A percentile compares a stretch with the other conserved stretches of the same genome.
These are phyloP conservation scores for Melanotaenia duboulayi DNA, from an alignment of 2,113 vertebrate species.

Conservation along the genomic window DNA sequence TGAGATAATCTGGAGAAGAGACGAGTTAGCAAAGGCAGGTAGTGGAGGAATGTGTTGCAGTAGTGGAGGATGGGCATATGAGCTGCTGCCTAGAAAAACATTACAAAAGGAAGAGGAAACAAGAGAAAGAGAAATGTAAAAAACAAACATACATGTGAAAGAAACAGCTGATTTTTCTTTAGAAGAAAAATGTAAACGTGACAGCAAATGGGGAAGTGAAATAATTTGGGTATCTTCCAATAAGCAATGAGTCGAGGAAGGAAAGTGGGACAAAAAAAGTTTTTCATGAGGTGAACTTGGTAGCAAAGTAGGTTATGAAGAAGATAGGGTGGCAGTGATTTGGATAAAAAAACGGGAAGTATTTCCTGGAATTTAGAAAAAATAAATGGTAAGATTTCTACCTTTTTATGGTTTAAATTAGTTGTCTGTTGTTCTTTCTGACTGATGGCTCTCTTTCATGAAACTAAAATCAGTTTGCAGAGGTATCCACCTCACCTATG, in stretches of 20 bases:
- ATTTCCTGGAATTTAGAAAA: too few relatives aligned
- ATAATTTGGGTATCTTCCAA: background rate
- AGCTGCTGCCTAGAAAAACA: slow-evolving; percentile 19
- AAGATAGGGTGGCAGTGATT: too few relatives aligned
- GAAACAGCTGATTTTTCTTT: slow-evolving; percentile 5
- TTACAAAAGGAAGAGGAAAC: background rate
- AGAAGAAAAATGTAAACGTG: slow-evolving; percentile 9
- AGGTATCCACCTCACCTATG: too few relatives aligned
- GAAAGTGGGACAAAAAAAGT: slow-evolving; percentile 6
- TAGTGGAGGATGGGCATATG: background rate
- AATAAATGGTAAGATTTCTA: too few relatives aligned
- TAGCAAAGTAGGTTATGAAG: too few relatives aligned
- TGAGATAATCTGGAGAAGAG: slow-evolving; percentile 39
- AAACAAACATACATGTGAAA: slow-evolving; percentile 3
- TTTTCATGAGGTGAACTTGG: too few relatives aligned
- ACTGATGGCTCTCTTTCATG: too few relatives aligned
- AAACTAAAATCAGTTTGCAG: too few relatives aligned
- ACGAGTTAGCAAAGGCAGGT: slow-evolving; percentile 17
- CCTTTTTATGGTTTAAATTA: too few relatives aligned
- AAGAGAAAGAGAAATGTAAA: slow-evolving; percentile 5
- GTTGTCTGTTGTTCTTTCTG: too few relatives aligned
- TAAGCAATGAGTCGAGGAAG: background rate
- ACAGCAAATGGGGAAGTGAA: slow-evolving; percentile 3
- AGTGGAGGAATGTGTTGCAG: slow-evolving; percentile 24
- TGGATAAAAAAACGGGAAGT: too few relatives aligned